Conservation (phyloP, 2,113 vertebrate genomes). For the Zapus hudsonius region DNA sequence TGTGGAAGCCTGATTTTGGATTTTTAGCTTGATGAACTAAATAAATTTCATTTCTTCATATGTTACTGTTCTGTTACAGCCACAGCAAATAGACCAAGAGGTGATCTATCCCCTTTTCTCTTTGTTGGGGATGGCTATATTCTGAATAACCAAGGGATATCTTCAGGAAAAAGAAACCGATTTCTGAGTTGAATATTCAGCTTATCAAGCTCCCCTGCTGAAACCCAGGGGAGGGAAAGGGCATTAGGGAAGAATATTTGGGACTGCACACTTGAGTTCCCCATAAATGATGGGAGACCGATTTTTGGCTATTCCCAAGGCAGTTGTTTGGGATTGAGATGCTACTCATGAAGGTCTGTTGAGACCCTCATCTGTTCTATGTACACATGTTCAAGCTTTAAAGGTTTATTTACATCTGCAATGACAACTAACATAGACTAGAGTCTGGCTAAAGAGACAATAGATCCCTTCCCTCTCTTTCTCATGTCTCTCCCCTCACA, state of each 20-base stretch:
- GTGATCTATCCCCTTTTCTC: not conserved
- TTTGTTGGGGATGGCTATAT: not conserved
- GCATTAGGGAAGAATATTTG: not conserved
- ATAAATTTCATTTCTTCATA: not conserved
- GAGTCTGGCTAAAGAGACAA: not conserved
- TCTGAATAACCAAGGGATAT: not conserved
- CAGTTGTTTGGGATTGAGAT: not conserved
- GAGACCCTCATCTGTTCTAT: not conserved
- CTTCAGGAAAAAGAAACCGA: not conserved
- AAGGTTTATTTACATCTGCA: not conserved
- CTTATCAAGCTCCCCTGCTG: not conserved
- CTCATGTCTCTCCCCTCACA: not conserved
- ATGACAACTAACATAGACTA: not conserved
- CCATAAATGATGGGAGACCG: not conserved
- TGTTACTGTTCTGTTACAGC: not conserved
- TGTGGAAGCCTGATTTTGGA: not conserved
- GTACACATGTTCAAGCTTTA: not conserved
- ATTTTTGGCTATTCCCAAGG: not conserved
- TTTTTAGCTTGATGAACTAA: not conserved
- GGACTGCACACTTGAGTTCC: not conserved
- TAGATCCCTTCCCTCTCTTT: not conserved
- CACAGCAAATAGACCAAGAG: not conserved
- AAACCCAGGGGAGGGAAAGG: not conserved
- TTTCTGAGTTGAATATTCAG: not conserved
- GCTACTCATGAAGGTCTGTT: not conserved